Base-by-base conservation (phyloP, 2,888 invertebrate genomes). In the Crematogaster levior region DNA sequence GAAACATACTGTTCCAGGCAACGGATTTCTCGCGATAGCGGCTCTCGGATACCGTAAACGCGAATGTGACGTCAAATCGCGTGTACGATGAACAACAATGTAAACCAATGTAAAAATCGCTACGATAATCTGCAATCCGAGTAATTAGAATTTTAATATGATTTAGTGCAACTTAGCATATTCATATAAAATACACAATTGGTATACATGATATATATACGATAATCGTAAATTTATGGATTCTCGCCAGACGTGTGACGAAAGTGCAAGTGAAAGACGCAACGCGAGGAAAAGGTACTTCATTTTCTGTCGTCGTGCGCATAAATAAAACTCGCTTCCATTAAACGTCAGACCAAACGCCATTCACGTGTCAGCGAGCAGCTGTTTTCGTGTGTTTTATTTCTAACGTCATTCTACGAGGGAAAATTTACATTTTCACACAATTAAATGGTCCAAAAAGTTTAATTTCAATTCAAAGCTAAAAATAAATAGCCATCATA, bases 301-400 rank as follows among this genome's bases (percentile, higher is more conserved):
- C 70, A 79, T 77, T 77, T 77, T 77, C 40, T 30, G 68, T 53
- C 51, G 53, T 1, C 43, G 18, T n/a, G n/a, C n/a, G 56, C 56
- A 12, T 58, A 79, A 68, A 66, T 56, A 68, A 79, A 77, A 30
- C 56, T 43, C n/a, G 34, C 56, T 79, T 79, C 24, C 43, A 79
- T 79, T 68, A 68, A 79, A 79, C 43, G 77, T 68, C 77, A 46
- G 43, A 30, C 58, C 68, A 79, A 37, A 43, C 34, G 43, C 34
- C 70, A 79, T 79, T 79, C 77, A 68, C 56, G 56, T 53, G 40
- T 75, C 75, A 75, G 40, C 77, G 21, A 68, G 30, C 77, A 77
- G 77, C 77, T 77, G 77, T 77, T 77, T 77, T 34, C 30, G 21
- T 40, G 27, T 63, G 40, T 66, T 53, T 77, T 27, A 77, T 68